Conservation (phyloP, 2,113 vertebrate species). For the Chamaetylas fuelleborni region DNA sequence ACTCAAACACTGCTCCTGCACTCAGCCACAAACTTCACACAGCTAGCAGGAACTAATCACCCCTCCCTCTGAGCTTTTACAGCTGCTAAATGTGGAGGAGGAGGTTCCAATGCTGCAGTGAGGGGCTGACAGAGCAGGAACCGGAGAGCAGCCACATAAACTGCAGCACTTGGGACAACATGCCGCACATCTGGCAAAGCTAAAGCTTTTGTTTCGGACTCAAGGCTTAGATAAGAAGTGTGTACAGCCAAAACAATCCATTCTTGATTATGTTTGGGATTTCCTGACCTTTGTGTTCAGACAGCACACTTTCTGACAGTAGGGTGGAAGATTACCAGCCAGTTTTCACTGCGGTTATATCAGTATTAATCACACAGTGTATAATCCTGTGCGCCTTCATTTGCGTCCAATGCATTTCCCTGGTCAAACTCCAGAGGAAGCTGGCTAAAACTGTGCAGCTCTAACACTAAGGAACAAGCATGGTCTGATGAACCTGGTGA, state of each 20-base stretch:
- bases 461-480: background rate
- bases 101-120: fast-evolving
- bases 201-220: background rate
- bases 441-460: background rate
- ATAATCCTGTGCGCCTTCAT: background rate
- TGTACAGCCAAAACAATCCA: background rate
- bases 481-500: background rate
- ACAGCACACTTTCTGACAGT: background rate
- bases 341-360: background rate
- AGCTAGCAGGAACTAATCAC: background rate
- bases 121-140: background rate
- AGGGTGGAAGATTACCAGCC: background rate
- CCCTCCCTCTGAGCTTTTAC: background rate
- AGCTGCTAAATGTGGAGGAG: background rate
- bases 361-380: background rate
- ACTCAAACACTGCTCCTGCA: background rate
- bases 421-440: background rate
- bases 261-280: background rate
- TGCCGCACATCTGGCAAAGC: background rate
- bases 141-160: background rate
- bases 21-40: background rate
- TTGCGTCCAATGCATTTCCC: background rate
- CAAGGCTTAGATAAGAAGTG: background rate
- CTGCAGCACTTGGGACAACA: background rate
- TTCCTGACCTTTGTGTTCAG: background rate